These are phyloP conservation scores for Chymomyza fuscimana DNA, from an alignment of 2,888 invertebrate genomes.

Conservation along the genomic window DNA sequence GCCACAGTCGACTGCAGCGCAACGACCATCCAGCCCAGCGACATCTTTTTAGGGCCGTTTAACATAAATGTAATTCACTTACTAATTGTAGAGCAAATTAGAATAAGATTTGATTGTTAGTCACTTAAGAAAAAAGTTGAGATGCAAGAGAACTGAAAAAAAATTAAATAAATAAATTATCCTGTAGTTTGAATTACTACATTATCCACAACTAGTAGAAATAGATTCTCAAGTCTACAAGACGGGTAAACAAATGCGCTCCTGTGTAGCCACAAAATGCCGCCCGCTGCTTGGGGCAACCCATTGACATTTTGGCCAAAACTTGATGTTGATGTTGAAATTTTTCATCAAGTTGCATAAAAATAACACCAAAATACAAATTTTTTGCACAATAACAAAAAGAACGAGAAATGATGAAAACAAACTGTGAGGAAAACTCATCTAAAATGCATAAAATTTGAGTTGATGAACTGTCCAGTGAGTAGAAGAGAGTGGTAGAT, in stretches of 20 bases:
- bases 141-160: too few species aligned
- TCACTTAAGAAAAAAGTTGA: too few species aligned
- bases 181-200: too few species aligned
- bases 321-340: slow-evolving; percentile 75
- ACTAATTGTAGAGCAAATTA: too few species aligned
- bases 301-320: slow-evolving; percentile 73
- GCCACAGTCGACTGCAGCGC: too few species aligned
- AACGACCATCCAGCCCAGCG: too few species aligned
- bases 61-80: too few species aligned
- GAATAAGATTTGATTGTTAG: too few species aligned
- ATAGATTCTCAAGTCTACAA: neutral
- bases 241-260: slow-evolving; percentile 19
- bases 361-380: slow-evolving; percentile 69
- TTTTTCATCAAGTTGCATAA: slow-evolving; percentile 74
- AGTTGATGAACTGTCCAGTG: slow-evolving; percentile 71
- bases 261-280: slow-evolving; percentile 45
- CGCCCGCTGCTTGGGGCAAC: slow-evolving; percentile 51
- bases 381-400: slow-evolving; percentile 29
- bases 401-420: slow-evolving; percentile 44
- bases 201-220: too few species aligned
- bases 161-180: too few species aligned
- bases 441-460: slow-evolving; percentile 78
- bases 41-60: too few species aligned
- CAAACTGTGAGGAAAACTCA: slow-evolving; percentile 73
- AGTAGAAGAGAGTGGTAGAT: neutral